Evolutionary conservation across 1,140 invertebrate species (phyloP).

Genomic region (Eurosta solidaginis): DNA sequence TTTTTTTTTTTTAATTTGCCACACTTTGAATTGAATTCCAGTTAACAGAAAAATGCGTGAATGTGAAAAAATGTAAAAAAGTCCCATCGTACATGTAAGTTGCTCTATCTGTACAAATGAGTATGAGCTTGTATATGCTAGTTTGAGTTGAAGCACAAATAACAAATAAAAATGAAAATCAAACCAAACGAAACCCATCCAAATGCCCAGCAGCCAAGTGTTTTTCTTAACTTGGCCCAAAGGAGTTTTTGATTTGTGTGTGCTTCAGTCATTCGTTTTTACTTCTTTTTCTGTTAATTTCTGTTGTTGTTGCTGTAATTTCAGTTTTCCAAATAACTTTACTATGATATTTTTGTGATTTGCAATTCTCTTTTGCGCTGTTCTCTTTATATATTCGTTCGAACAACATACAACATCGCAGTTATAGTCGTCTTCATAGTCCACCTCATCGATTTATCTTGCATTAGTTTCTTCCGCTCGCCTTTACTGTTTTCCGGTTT

Average conservation of each 20-base stretch:
- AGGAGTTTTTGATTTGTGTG: constrained; percentile 55
- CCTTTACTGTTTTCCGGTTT: neutral
- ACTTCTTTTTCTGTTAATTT: neutral
- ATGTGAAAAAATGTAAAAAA: no score
- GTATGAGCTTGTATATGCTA: neutral
- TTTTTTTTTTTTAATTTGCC: no score
- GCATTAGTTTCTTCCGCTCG: constrained; percentile 6
- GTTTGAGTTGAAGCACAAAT: neutral
- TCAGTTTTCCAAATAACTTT: neutral
- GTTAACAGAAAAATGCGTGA: no score
- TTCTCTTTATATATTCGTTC: no score
- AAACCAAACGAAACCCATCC: constrained; percentile 38
- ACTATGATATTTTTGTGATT: neutral
- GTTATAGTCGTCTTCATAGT: neutral
- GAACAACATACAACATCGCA: neutral
- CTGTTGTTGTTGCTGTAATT: neutral
- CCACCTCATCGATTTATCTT: constrained; percentile 3
- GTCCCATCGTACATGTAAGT: no score
- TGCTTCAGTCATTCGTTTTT: constrained; percentile 32
- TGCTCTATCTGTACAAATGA: neutral
- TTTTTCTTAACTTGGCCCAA: constrained; percentile 55
- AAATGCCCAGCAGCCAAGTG: constrained; percentile 44
- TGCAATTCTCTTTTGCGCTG: neutral
- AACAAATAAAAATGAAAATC: constrained; percentile 14
- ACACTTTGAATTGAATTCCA: no score